Evolutionary conservation across 1,140 invertebrate genomes (phyloP).

Genomic region (Harpegnathos saltator): DNA sequence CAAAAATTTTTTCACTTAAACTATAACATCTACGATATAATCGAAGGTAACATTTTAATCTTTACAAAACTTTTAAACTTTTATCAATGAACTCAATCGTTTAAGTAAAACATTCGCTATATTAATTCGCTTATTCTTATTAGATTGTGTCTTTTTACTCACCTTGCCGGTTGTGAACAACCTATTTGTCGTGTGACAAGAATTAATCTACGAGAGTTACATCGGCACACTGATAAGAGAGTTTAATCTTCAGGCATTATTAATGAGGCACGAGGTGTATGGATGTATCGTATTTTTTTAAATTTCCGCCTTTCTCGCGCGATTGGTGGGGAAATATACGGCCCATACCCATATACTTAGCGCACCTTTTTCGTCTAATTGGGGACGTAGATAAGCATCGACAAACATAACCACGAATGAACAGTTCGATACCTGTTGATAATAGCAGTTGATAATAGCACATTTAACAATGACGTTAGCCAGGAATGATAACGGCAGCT

Average conservation of each 20-base stretch:
- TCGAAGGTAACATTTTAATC: not conserved
- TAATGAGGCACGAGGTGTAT: constrained; percentile 3
- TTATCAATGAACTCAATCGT: not conserved
- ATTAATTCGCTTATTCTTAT: not conserved
- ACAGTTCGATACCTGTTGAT: constrained; percentile 5
- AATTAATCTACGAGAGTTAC: not conserved
- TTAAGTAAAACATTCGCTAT: not conserved
- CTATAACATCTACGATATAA: not conserved
- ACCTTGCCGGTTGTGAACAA: not conserved
- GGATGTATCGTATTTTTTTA: constrained; percentile 6
- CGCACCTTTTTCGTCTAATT: too few species aligned
- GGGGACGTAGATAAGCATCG: too few species aligned
- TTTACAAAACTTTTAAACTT: not conserved
- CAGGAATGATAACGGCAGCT: not conserved
- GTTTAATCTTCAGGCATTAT: constrained; percentile 30
- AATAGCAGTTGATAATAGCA: not conserved
- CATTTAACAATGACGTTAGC: not conserved
- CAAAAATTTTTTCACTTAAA: too few species aligned
- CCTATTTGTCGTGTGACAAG: not conserved
- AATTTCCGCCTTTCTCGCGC: constrained; percentile 4
- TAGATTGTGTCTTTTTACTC: not conserved
- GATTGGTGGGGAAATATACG: too few species aligned
- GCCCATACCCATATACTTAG: too few species aligned
- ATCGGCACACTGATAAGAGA: constrained; percentile 24
- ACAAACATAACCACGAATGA: too few species aligned